Evolutionary conservation across 2,113 vertebrate genomes (phyloP).

Genomic region (Phrynosoma blainvillii): DNA sequence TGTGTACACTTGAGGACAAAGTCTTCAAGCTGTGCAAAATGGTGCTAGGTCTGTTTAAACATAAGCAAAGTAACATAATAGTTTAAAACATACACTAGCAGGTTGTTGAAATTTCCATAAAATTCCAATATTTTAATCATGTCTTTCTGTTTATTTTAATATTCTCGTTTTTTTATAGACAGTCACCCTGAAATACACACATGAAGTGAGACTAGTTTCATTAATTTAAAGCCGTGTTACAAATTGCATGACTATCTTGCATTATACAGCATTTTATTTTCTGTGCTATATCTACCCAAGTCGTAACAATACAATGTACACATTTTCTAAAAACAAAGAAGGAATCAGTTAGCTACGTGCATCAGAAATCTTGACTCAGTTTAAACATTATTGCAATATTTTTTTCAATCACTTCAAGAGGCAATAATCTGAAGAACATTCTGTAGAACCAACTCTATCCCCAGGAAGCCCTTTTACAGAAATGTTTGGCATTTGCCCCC

Average conservation of each 20-base stretch:
- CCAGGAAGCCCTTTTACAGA: background rate
- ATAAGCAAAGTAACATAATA: background rate
- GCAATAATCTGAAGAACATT: background rate
- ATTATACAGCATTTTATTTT: background rate
- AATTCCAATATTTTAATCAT: background rate
- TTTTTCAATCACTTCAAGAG: conserved; percentile 23
- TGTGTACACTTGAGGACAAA: rapidly evolving
- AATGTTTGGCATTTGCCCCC: background rate
- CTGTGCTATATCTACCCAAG: background rate
- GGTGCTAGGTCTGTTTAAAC: background rate
- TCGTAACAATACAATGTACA: background rate
- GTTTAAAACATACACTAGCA: conserved; percentile 10
- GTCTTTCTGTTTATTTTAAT: background rate
- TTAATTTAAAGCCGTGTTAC: background rate
- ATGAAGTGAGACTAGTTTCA: background rate
- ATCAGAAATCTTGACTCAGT: conserved; percentile 11
- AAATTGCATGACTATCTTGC: background rate
- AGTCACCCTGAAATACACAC: background rate
- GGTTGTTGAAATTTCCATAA: background rate
- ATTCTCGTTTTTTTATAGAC: background rate
- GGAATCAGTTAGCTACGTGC: conserved; percentile 5
- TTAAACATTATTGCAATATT: background rate
- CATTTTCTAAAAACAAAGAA: conserved; percentile 17
- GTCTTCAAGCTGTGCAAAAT: background rate
- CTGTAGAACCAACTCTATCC: background rate